Base-by-base conservation (phyloP, 2,888 invertebrate species). In the Andrena hattorfiana region DNA sequence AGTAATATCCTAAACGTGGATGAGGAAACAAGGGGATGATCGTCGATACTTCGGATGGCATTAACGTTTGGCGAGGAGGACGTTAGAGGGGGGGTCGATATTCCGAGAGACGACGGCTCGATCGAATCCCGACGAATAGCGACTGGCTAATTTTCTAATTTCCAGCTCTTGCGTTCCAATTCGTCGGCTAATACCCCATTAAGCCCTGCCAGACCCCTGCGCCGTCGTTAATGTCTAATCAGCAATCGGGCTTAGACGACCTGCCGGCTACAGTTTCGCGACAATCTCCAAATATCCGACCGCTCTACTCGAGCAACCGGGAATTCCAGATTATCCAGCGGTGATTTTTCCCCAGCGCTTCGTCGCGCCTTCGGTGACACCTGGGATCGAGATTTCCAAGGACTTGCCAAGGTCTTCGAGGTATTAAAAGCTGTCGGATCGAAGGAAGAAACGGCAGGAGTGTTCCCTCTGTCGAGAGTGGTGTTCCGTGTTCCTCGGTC, bases 131-230 rank as follows among this genome's bases (percentile, higher is more conserved):
- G 78, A 84, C 56, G 77, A 82, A 77, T 82, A 82, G 86, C 70
- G 81, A 20, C 79, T 51, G 75, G 85, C 71, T 91, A 91, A 92
- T 92, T 91, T 91, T 90, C 89, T 87, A 91, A 92, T 91, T 92
- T 91, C 88, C 86, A 78, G 51, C 81, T 72, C 85, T 82, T 77
- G 80, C 86, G 83, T 86, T 80, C 88, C 90, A 90, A 91, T 91
- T 89, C 89, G 83, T 85, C 87, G 89, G 88, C 91, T 92, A 92
- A 92, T 93, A 90, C 91, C 90, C 91, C 87, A 92, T 92, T 91
- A 92, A 90, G 88, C 87, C 81, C 83, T 87, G 49, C 86, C 88
- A 84, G 71, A 75, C 82, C 84, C 87, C 88, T 84, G 84, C 87
- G 85, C 77, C 84, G 64, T 83, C 89, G 90, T 90, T 91, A 92